Evolutionary conservation across 2,888 invertebrate species (phyloP).

Genomic region (Diploptera punctata): DNA sequence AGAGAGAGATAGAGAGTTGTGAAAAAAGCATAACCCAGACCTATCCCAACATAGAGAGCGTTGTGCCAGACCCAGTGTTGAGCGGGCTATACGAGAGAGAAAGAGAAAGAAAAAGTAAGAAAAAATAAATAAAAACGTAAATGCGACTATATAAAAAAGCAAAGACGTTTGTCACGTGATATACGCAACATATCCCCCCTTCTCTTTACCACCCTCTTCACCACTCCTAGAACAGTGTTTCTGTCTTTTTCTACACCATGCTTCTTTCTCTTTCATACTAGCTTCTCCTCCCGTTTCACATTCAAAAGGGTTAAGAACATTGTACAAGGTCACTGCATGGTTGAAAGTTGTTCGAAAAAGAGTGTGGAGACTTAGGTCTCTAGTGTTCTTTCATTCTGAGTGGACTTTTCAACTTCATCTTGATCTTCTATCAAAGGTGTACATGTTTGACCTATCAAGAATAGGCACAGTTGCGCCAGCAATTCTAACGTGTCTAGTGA

Average conservation of each 20-base stretch:
- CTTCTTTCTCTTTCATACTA: neutral
- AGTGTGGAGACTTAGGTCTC: slow-evolving; percentile 4
- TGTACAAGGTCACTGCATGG: slow-evolving; percentile 38
- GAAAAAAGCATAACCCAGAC: slow-evolving; percentile 21
- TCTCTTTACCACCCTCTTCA: slow-evolving; percentile 15
- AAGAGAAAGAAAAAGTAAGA: slow-evolving; percentile 24
- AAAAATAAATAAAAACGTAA: neutral
- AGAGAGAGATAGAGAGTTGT: slow-evolving; percentile 2
- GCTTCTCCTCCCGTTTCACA: slow-evolving; percentile 29
- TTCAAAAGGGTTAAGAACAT: slow-evolving; percentile 39
- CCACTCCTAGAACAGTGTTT: neutral
- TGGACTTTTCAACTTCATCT: neutral
- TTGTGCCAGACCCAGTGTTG: slow-evolving; percentile 26
- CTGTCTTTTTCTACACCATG: neutral
- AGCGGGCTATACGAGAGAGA: slow-evolving; percentile 18
- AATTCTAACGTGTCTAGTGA: neutral
- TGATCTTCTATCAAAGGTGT: neutral
- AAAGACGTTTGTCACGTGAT: slow-evolving; percentile 36
- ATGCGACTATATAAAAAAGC: slow-evolving; percentile 25
- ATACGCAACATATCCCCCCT: slow-evolving; percentile 27
- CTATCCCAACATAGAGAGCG: slow-evolving; percentile 22
- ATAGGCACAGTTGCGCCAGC: neutral
- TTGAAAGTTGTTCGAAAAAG: slow-evolving; percentile 35
- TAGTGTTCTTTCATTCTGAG: slow-evolving; percentile 3
- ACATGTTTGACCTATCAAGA: neutral